Evolutionary conservation across 2,888 invertebrate genomes (phyloP), one percentile per base, ranked within the genome.

Genomic region (Xestoiulus laeticollis): DNA sequence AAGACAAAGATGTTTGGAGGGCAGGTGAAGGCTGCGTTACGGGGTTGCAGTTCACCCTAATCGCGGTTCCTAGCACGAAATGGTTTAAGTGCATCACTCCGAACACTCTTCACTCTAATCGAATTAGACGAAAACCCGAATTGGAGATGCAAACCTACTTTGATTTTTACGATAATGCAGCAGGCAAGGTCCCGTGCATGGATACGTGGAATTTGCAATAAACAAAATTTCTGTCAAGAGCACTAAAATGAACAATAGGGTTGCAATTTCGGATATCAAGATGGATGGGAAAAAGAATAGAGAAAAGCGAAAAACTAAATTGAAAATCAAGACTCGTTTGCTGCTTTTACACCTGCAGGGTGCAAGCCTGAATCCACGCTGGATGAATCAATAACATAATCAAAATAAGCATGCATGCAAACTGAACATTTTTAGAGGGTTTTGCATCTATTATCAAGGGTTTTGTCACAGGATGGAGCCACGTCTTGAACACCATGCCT

Each of bases 151-250:
- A 78, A 78, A 78, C 78, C 78, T 30, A 14, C 30, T 78, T 26
- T 78, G 78, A 78, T 78, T 78, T n/a, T 78, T 78, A 78, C 78
- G 78, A 78, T 78, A 78, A 78, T 78, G 78, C 78, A 78, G 68
- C 68, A n/a, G 26, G 10, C 68, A 59, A 22, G 10, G 33, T 16
- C 78, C 78, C 78, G 78, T 26, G 68, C 68, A 30, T 14, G 78
- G 78, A 78, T 78, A 78, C 78, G 30, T 10, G 3, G 78, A 78
- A 78, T 78, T 78, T 78, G 30, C 78, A 78, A 78, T 78, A 78
- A 78, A 78, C 78, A 30, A 78, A 78, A 78, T 78, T 78, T 78
- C 30, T 78, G 78, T 30, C 78, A 78, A 30, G 78, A 78, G 14
- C 78, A 14, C 30, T 78, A 78, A 78, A 78, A 26, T 30, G 78